Conservation (phyloP, 30 jellyfish, hydroid and myxozoan genomes). For the Cassiopea andromeda region DNA sequence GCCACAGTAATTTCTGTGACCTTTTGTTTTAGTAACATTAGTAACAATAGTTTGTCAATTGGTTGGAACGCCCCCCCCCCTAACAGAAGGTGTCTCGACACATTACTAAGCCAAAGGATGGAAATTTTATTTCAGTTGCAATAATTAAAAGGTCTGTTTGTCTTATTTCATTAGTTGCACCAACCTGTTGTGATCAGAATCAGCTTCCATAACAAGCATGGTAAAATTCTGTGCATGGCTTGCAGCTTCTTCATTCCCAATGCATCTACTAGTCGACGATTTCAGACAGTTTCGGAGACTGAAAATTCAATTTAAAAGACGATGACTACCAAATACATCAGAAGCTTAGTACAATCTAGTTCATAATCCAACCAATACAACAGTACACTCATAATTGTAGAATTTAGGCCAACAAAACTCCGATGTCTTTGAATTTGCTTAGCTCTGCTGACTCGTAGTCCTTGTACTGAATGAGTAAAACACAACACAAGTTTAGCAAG, state of each 20-base stretch:
- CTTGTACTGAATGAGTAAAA: background rate
- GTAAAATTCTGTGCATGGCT: conserved; percentile 53
- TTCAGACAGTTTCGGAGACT: conserved; percentile 1
- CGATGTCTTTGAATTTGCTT: background rate
- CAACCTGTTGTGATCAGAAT: conserved; percentile 56
- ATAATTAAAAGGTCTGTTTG: background rate
- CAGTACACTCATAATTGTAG: background rate
- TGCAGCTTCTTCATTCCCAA: background rate
- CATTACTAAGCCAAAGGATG: background rate
- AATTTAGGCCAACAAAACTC: background rate
- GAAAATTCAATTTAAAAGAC: background rate
- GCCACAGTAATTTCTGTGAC: too few species aligned
- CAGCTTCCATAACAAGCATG: conserved; percentile 79
- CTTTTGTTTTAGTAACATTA: too few species aligned
- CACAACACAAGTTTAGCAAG: background rate
- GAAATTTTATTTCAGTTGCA: background rate
- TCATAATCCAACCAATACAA: background rate
- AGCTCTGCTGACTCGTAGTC: background rate
- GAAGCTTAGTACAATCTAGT: too few species aligned
- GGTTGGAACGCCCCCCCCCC: too few species aligned
- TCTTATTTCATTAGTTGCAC: background rate
- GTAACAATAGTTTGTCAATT: too few species aligned
- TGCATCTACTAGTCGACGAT: background rate
- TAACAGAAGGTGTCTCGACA: too few species aligned
- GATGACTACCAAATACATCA: too few species aligned